Evolutionary conservation across 2,888 invertebrate species (phyloP).

Genomic region (Acanthococcus lagerstroemiae): DNA sequence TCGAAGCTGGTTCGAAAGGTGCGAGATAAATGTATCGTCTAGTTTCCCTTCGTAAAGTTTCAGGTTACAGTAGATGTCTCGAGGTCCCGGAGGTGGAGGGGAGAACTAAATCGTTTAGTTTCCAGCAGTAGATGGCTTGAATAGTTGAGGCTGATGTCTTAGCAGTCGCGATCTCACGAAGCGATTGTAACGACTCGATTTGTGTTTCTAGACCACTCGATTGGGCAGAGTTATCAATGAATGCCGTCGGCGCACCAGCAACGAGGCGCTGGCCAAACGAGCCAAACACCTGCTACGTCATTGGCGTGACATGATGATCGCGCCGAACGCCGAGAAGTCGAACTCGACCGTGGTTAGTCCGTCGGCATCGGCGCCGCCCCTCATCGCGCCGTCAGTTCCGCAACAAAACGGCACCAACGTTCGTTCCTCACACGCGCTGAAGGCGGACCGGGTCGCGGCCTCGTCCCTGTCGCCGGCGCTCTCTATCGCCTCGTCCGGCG

Average conservation of each 20-base stretch:
- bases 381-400: conserved; percentile 15
- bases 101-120: too few relatives aligned
- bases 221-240: conserved; percentile 89
- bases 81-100: too few relatives aligned
- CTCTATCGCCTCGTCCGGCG: background rate
- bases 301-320: conserved; percentile 82
- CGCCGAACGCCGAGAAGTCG: conserved; percentile 38
- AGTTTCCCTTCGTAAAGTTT: too few relatives aligned
- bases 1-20: too few relatives aligned
- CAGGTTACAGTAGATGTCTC: too few relatives aligned
- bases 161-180: too few relatives aligned
- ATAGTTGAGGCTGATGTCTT: too few relatives aligned
- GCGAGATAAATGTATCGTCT: too few relatives aligned
- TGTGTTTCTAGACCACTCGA: conserved; percentile 85
- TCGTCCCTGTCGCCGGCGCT: conserved; percentile 21
- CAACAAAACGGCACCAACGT: conserved; percentile 33
- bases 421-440: background rate
- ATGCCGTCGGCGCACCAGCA: conserved; percentile 71
- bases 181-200: too few relatives aligned
- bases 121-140: too few relatives aligned
- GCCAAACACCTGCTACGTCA: conserved; percentile 84
- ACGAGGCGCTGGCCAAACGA: conserved; percentile 74
- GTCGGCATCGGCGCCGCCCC: conserved; percentile 32
- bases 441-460: conserved; percentile 1
- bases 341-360: conserved; percentile 23